Conservation (phyloP, 2,797 vertebrate genomes). For the Fratercula arctica region DNA sequence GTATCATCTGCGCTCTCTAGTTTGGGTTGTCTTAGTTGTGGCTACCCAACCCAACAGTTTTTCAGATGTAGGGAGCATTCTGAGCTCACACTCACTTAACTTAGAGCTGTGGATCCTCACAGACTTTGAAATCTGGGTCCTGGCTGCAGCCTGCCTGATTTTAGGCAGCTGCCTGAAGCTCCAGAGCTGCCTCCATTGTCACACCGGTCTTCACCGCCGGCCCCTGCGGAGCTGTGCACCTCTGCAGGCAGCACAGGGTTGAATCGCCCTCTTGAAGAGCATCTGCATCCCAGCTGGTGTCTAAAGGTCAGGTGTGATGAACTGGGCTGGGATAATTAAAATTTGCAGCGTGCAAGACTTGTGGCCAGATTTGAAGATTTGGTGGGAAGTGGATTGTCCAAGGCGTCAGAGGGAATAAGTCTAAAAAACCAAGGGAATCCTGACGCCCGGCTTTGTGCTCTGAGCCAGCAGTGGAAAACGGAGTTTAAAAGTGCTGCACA, state of each 20-base stretch:
- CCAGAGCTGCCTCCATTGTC: not conserved
- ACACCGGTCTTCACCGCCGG: not conserved
- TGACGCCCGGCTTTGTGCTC: not conserved
- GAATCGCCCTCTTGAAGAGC: rapidly evolving
- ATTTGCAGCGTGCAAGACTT: not conserved
- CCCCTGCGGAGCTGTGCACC: not conserved
- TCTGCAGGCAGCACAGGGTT: not conserved
- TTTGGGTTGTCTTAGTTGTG: not conserved
- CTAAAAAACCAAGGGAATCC: not conserved
- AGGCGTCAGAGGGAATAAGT: not conserved
- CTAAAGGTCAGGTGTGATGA: not conserved
- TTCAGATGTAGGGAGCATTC: not conserved
- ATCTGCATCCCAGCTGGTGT: not conserved
- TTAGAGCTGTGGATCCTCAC: not conserved
- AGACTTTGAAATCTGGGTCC: not conserved
- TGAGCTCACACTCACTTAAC: not conserved
- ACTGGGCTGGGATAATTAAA: not conserved
- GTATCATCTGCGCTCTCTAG: not conserved
- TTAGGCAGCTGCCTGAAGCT: not conserved
- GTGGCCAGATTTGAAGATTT: not conserved
- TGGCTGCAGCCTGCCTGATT: not conserved
- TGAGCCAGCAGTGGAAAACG: not conserved
- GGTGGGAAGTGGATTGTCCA: not conserved
- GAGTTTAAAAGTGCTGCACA: not conserved
- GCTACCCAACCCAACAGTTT: not conserved